Base-by-base conservation (phyloP, 1,140 invertebrate genomes). In the Gonatopus flavifemur region DNA sequence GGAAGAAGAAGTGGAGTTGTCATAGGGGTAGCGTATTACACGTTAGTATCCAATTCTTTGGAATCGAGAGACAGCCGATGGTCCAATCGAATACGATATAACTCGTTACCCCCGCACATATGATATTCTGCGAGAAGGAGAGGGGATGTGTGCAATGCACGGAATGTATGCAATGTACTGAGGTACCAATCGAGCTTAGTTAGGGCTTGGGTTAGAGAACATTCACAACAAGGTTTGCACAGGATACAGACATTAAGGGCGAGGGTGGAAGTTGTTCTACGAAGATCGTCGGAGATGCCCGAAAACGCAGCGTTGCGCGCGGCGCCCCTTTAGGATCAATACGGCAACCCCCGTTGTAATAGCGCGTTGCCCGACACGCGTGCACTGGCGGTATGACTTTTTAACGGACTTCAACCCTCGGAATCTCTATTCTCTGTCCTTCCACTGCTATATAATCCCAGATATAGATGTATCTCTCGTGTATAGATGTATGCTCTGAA, bases 251-350 rank as follows among this genome's bases (percentile, higher is more conserved):
- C 69, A 62, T 70, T 67, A 71, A 67, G 67, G 60, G 59, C 57
- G 52, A 59, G 71, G 58, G 59, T 71, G 67, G n/a, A 72, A 66
- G 59, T 66, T 71, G 63, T 67, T 67, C 35, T 55, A 70, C 71
- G 71, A 72, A 74, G 70, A 72, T 69, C 59, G 67, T 63, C 70
- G 70, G 67, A 72, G 64, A 71, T 71, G 55, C 54, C 66, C 70
- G 71, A 72, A 60, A 67, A 64, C 55, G 58, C 62, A 65, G 59
- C 60, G 62, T 64, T 65, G 70, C 67, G 70, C 70, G 69, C 66
- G 66, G 68, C 66, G 63, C 67, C 62, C 59, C 67, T 68, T 64
- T 56, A 49, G 64, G 69, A 71, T 72, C 70, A 72, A 72, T 72
- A 72, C 69, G 61, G 41, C 54, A 57, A 62, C 56, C 66, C 62